These are phyloP conservation scores for Phallusia fumigata DNA, from an alignment of 23 tunicate genomes.

Conservation along the genomic window DNA sequence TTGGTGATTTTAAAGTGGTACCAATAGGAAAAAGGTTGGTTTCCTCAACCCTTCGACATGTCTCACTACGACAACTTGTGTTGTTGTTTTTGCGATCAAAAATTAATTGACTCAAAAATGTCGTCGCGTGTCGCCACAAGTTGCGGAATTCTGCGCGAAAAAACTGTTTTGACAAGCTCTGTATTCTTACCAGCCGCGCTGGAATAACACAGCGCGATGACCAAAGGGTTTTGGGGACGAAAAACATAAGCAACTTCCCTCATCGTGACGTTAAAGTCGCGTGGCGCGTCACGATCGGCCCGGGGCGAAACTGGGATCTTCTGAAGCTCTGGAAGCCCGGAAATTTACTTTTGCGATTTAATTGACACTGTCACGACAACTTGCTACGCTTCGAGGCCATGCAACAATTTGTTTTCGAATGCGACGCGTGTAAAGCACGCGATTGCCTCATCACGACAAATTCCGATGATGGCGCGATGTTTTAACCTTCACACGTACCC, in stretches of 20 bases:
- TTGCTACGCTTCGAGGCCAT: neutral
- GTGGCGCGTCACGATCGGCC: neutral
- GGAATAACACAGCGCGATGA: neutral
- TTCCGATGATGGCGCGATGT: neutral
- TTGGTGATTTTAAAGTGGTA: no score
- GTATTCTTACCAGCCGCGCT: neutral
- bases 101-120: neutral
- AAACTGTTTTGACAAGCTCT: neutral
- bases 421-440: neutral
- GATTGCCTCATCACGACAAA: neutral
- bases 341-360: neutral
- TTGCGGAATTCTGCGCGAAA: neutral
- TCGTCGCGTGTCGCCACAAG: neutral
- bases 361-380: neutral
- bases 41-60: no score
- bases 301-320: neutral
- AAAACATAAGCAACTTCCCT: neutral
- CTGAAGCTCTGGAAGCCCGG: neutral
- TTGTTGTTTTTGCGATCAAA: no score
- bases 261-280: neutral
- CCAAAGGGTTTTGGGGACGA: neutral
- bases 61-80: no score
- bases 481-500: neutral
- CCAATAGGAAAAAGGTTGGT: no score
- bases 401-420: neutral